Evolutionary conservation across 2,888 invertebrate species (phyloP).

Genomic region (Yponomeuta malinellus): DNA sequence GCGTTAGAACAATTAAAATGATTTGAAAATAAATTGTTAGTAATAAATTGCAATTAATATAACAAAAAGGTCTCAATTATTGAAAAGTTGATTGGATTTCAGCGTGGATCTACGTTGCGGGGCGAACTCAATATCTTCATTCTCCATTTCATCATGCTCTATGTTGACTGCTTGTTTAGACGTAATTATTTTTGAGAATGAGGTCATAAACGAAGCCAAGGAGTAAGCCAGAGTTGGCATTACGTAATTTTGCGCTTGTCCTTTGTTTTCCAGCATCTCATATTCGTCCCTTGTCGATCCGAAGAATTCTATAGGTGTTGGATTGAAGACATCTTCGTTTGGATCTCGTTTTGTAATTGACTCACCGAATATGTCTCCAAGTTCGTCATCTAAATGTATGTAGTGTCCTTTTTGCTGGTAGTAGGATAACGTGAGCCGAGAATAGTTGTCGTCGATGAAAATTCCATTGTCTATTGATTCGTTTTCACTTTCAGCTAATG

Average conservation of each 20-base stretch:
- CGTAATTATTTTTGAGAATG: not conserved
- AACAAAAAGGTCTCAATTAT: conserved; percentile 15
- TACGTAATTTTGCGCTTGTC: not conserved
- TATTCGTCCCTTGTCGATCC: not conserved
- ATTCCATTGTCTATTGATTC: not conserved
- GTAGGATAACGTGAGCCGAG: conserved; percentile 48
- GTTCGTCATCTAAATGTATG: not conserved
- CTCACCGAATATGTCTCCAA: not conserved
- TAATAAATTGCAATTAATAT: conserved; percentile 16
- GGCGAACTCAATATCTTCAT: conserved; percentile 30
- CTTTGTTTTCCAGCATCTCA: not conserved
- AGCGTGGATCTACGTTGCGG: conserved; percentile 44
- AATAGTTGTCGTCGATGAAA: conserved; percentile 40
- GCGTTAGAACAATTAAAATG: too few relatives aligned
- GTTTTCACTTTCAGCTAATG: not conserved
- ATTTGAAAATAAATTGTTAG: conserved; percentile 10
- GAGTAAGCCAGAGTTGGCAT: not conserved
- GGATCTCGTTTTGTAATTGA: not conserved
- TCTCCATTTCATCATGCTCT: conserved; percentile 28
- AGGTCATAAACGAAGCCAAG: not conserved
- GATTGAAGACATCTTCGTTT: not conserved
- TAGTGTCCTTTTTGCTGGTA: conserved; percentile 24
- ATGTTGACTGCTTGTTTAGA: conserved; percentile 26
- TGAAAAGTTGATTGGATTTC: conserved; percentile 27
- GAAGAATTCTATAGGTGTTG: not conserved